Evolutionary conservation across 1,140 invertebrate species (phyloP).

Genomic region (Neodiprion pinetum): DNA sequence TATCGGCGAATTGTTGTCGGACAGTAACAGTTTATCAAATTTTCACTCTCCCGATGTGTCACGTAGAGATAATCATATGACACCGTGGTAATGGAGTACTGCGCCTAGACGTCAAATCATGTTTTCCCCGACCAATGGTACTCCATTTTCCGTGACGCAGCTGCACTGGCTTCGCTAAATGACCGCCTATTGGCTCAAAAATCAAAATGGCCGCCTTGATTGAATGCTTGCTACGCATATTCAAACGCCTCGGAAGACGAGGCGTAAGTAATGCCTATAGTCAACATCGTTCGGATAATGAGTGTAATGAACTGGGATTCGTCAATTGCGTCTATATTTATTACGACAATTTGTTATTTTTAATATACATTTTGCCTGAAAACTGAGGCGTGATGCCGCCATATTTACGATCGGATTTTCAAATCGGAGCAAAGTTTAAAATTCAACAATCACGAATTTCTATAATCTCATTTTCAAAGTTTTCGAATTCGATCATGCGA

Average conservation of each 20-base stretch:
- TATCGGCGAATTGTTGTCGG: neutral
- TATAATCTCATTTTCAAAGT: no score
- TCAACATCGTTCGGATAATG: neutral
- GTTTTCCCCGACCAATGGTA: neutral
- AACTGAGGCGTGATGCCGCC: no score
- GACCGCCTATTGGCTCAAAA: neutral
- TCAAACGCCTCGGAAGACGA: neutral
- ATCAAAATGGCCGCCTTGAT: neutral
- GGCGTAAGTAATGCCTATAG: neutral
- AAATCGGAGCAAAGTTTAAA: no score
- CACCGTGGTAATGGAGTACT: neutral
- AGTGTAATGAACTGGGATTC: neutral
- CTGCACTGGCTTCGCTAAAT: neutral
- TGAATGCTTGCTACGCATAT: neutral
- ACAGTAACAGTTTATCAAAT: neutral
- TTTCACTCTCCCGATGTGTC: neutral
- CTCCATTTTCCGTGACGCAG: neutral
- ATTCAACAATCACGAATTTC: no score
- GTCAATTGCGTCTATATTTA: neutral
- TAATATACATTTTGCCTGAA: no score
- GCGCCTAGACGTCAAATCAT: constrained; percentile 3
- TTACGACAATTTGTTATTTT: neutral
- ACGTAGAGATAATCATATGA: neutral
- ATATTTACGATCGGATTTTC: no score
- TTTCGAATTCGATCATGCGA: no score